Conservation (phyloP, 1,140 invertebrate species). For the Leptopilina clavipes region DNA sequence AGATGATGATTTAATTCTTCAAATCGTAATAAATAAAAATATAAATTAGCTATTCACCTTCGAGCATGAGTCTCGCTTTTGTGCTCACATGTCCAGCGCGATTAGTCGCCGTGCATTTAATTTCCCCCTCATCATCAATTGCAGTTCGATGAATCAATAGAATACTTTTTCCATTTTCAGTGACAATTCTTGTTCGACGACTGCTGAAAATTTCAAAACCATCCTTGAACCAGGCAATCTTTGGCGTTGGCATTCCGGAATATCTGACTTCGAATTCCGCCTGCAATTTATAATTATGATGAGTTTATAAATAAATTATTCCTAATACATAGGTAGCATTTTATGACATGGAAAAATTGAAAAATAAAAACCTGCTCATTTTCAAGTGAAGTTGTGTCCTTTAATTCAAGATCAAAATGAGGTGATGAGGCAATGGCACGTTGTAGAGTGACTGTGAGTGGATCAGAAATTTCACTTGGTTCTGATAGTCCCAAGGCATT, state of each 20-base stretch:
- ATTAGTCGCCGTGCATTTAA: conserved; percentile 91
- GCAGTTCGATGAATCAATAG: conserved; percentile 88
- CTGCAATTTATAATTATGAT: conserved; percentile 56
- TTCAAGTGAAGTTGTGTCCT: conserved; percentile 81
- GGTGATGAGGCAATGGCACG: conserved; percentile 80
- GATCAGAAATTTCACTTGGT: conserved; percentile 85
- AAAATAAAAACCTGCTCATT: conserved; percentile 80
- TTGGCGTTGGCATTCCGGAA: conserved; percentile 87
- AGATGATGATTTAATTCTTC: not conserved
- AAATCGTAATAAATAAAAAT: not conserved
- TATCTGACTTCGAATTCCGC: conserved; percentile 89
- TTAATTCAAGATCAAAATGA: conserved; percentile 80
- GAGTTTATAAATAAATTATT: too few relatives aligned
- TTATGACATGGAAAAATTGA: too few relatives aligned
- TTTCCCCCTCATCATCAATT: conserved; percentile 88
- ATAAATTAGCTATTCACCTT: conserved; percentile 72
- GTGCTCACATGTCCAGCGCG: conserved; percentile 85
- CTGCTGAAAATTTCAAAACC: conserved; percentile 90
- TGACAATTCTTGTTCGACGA: conserved; percentile 84
- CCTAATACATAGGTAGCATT: too few relatives aligned
- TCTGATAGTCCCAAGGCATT: conserved; percentile 89
- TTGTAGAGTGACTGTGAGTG: conserved; percentile 84
- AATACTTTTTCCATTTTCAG: conserved; percentile 85
- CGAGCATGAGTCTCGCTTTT: conserved; percentile 82
- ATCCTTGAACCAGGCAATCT: conserved; percentile 95